Evolutionary conservation across 2,888 invertebrate species (phyloP).

Genomic region (Priocnemis perturbator): DNA sequence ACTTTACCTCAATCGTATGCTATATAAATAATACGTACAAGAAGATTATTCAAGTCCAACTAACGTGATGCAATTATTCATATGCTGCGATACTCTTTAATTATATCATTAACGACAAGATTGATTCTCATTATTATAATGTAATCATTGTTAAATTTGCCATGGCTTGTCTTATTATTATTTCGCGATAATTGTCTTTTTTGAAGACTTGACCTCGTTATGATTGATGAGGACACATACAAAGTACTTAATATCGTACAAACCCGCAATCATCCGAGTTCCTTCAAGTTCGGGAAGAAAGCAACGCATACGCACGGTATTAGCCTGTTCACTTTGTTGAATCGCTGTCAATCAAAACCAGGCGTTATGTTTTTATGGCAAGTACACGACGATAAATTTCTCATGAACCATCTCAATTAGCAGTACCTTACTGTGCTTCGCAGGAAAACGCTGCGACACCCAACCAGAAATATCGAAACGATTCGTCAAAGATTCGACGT

Average conservation of each 20-base stretch:
- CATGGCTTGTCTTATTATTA: too few species aligned
- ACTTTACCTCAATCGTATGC: too few species aligned
- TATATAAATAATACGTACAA: too few species aligned
- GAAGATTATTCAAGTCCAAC: too few species aligned
- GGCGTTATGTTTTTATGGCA: slow-evolving; percentile 82
- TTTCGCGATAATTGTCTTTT: slow-evolving; percentile 44
- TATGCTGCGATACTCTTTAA: too few species aligned
- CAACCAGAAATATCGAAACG: slow-evolving; percentile 80
- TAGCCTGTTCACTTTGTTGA: slow-evolving; percentile 84
- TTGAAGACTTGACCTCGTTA: slow-evolving; percentile 80
- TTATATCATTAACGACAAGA: too few species aligned
- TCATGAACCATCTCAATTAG: too few species aligned
- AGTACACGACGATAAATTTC: slow-evolving; percentile 15
- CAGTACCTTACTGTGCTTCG: slow-evolving; percentile 24
- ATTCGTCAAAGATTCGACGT: slow-evolving; percentile 83
- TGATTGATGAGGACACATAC: slow-evolving; percentile 84
- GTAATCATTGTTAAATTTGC: too few species aligned
- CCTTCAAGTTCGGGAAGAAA: slow-evolving; percentile 81
- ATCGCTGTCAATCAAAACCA: slow-evolving; percentile 83
- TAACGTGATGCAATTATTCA: too few species aligned
- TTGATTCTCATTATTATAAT: too few species aligned
- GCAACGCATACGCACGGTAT: slow-evolving; percentile 82
- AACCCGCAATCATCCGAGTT: slow-evolving; percentile 83
- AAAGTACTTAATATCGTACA: slow-evolving; percentile 87
- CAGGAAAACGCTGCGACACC: slow-evolving; percentile 84